Base-by-base conservation (phyloP, 2,797 vertebrate species). In the Darevskia mixta region DNA sequence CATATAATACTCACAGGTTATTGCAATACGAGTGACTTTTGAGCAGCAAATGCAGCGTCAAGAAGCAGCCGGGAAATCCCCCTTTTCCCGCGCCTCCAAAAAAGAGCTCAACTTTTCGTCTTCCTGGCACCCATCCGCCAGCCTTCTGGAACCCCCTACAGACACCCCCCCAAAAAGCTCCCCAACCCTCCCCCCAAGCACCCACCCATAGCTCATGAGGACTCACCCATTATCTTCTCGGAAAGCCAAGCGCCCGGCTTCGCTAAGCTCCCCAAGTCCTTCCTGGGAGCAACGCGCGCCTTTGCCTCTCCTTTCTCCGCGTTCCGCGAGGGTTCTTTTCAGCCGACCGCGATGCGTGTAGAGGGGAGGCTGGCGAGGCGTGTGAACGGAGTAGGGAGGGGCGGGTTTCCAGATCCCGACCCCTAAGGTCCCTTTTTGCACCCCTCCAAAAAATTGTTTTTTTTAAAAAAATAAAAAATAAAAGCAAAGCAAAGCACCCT, bases 191-290 rank as follows among this genome's bases (percentile, higher is more conserved):
- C 66, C 73, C 43, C 69, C 73, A 58, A 38, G 25, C 5, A 55
- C 64, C 88, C 35, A 11, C 72, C 29, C 58, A 13, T 49, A 55
- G 49, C 49, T 55, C 49, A 55, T 55, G 49, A 55, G 49, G 49
- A 55, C 91, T 35, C 88, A 88, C 91, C 91, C 86, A 89, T 90
- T 64, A 29, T 76, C 35, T 82, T 25, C 58, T 10, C 10, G 80
- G 61, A 29, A 64, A 64, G 61, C 11, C 79, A 71, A 2, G 15
- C 81, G 1, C 81, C 38, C 64, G 38, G 55, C 15, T 41, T 38
- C 25, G 38, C 35, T 25, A 55, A 15, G 49, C 49, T 55, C 49
- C 49, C 49, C 49, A 55, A 55, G 49, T 55, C 49, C 49, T 15
- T 55, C 13, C 13, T 55, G 49, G 49, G 79, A 38, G 41, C 41